Base-by-base conservation (phyloP, 2,888 invertebrate species). In the Halocaridina rubra region DNA sequence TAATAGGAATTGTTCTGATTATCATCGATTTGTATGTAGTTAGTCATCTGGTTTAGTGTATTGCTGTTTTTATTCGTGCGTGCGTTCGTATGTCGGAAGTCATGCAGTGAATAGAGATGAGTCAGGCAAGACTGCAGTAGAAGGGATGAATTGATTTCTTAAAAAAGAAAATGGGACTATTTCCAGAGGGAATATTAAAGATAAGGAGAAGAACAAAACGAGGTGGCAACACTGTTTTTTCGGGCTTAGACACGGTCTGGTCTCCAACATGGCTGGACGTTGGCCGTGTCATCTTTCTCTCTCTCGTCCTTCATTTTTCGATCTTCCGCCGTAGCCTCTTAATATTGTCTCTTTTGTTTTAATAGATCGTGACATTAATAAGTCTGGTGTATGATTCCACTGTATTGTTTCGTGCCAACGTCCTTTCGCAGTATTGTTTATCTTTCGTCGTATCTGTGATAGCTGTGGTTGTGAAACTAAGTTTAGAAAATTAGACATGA, bases 101-200 rank as follows among this genome's bases (percentile, higher is more conserved):
- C 4, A 61, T 46, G 74, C 74, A 46, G 74, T 22, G 59, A 22
- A 13, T 10, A 32, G 32, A 16, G 22, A 61, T 29, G 71, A 61
- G 39, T 53, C 57, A 67, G 64, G 72, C 16, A 53, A 53, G n/a
- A 53, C 53, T 53, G 53, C 53, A 53, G 53, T 53, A 53, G 53
- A 19, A 16, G 10, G 59, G 24, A 57, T 10, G 69, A 30, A 84
- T 84, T 78, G 82, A 84, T 84, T 84, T 81, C 76, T n/a, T 30
- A 32, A 19, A 22, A 77, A 71, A 78, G 82, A 78, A 84, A 78
- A 84, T 64, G 82, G 82, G 71, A 71, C 71, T 77, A 24, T 24
- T 27, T 32, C 16, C 27, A 46, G 72, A 72, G 80, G 19, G 69
- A n/a, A n/a, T n/a, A n/a, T n/a, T n/a, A n/a, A n/a, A n/a, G n/a